Conservation (phyloP, 2,797 vertebrate species). For the Amblyopsis hoosieri region DNA sequence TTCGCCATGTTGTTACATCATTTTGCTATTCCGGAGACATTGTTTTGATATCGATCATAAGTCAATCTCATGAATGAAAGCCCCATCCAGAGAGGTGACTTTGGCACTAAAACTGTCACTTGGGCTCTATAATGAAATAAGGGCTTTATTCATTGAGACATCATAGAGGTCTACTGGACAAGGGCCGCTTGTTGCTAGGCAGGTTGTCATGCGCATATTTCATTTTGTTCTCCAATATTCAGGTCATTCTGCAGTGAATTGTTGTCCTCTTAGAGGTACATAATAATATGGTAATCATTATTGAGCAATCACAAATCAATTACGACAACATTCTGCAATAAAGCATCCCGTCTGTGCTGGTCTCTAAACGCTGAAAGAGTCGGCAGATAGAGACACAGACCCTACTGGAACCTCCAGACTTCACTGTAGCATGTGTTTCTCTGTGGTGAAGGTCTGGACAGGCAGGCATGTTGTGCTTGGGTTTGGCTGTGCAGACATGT, state of each 20-base stretch:
- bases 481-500: conserved; percentile 55
- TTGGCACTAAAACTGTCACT: conserved; percentile 62
- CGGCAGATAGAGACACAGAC: background rate
- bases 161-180: conserved; percentile 25
- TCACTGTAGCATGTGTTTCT: conserved; percentile 45
- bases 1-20: conserved; percentile 30
- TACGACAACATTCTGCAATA: conserved; percentile 25
- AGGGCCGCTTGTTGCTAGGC: conserved; percentile 5
- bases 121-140: conserved; percentile 54
- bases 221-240: conserved; percentile 4
- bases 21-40: conserved; percentile 54
- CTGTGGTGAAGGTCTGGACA: conserved; percentile 43
- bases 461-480: conserved; percentile 54
- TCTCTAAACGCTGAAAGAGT: conserved; percentile 7
- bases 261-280: too few species aligned
- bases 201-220: conserved; percentile 49
- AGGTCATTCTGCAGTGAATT: background rate
- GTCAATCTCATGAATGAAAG: conserved; percentile 47
- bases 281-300: conserved; percentile 36
- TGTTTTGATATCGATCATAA: conserved; percentile 65
- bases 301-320: conserved; percentile 39
- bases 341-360: conserved; percentile 20
- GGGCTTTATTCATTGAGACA: conserved; percentile 50
- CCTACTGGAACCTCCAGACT: conserved; percentile 29
- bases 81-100: conserved; percentile 56